These are phyloP conservation scores for Huso huso DNA, from an alignment of 2,797 vertebrate species.

Conservation along the genomic window DNA sequence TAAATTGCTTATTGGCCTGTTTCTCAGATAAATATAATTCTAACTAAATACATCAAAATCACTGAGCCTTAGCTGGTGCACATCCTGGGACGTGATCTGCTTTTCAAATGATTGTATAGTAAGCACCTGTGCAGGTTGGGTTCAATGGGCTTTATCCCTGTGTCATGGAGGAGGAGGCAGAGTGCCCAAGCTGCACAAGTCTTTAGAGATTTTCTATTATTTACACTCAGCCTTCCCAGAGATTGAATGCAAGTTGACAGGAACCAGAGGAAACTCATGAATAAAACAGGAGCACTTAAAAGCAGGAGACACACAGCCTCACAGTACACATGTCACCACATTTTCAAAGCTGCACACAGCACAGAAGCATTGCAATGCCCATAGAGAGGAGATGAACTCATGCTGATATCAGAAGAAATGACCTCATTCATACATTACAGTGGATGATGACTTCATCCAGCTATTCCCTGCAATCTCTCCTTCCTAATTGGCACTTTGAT, in stretches of 20 bases:
- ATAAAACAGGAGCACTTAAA: constrained; percentile 68
- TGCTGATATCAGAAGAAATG: constrained; percentile 22
- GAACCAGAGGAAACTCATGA: constrained; percentile 64
- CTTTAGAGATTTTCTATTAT: constrained; percentile 64
- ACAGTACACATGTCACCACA: constrained; percentile 20
- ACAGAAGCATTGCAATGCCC: constrained; percentile 33
- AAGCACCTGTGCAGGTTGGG: too few relatives aligned
- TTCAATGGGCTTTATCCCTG: too few relatives aligned
- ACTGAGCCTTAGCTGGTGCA: too few relatives aligned
- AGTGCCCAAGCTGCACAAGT: constrained; percentile 35
- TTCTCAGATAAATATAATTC: too few relatives aligned
- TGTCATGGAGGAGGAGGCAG: constrained; percentile 31
- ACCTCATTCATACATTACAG: constrained; percentile 17
- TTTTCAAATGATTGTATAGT: too few relatives aligned
- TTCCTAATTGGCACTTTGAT: constrained; percentile 17
- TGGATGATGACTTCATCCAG: constrained; percentile 7
- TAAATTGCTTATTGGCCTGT: too few relatives aligned
- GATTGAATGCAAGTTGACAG: constrained; percentile 60
- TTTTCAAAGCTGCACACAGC: constrained; percentile 29
- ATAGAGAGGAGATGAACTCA: constrained; percentile 29
- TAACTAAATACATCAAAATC: too few relatives aligned
- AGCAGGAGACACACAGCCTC: constrained; percentile 37
- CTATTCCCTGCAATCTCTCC: not conserved
- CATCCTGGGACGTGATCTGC: too few relatives aligned
- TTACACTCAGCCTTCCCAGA: constrained; percentile 57